These are phyloP conservation scores for Eupleurogrammus muticus DNA, from an alignment of 2,797 vertebrate genomes.

Conservation along the genomic window DNA sequence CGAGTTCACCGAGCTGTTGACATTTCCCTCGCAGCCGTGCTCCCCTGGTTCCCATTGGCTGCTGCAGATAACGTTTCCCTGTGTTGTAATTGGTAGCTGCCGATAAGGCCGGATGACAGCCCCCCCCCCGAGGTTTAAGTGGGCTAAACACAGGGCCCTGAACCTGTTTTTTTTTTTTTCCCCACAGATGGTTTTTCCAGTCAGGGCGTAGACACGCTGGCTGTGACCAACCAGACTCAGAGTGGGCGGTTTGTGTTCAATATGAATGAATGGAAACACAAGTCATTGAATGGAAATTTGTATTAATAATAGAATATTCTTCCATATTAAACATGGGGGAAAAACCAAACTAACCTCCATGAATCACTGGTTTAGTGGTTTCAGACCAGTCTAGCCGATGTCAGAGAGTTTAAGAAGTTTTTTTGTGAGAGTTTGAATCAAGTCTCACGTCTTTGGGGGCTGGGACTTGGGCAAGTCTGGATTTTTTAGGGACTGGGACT, in stretches of 20 bases:
- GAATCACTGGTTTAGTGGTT: background rate
- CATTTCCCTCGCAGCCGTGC: conserved; percentile 75
- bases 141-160: conserved; percentile 56
- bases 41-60: conserved; percentile 77
- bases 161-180: conserved; percentile 64
- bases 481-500: too few species aligned
- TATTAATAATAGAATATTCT: background rate
- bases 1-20: conserved; percentile 82
- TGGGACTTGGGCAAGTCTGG: too few species aligned
- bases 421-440: too few species aligned
- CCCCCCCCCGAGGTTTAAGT: too few species aligned
- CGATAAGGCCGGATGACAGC: conserved; percentile 82
- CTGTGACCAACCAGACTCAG: conserved; percentile 4
- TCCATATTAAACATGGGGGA: background rate
- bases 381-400: too few species aligned
- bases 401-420: too few species aligned
- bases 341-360: background rate
- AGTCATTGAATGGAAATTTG: background rate
- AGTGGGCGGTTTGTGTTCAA: conserved; percentile 7
- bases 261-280: background rate
- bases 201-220: conserved; percentile 6
- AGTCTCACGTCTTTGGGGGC: too few species aligned
- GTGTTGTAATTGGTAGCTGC: conserved; percentile 81
- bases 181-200: conserved; percentile 37
- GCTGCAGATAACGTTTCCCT: conserved; percentile 76